A percentile compares a stretch with the other conserved stretches of the same genome.
Conservation (phyloP, 1,140 invertebrate species). For the Cepaea nemoralis region DNA sequence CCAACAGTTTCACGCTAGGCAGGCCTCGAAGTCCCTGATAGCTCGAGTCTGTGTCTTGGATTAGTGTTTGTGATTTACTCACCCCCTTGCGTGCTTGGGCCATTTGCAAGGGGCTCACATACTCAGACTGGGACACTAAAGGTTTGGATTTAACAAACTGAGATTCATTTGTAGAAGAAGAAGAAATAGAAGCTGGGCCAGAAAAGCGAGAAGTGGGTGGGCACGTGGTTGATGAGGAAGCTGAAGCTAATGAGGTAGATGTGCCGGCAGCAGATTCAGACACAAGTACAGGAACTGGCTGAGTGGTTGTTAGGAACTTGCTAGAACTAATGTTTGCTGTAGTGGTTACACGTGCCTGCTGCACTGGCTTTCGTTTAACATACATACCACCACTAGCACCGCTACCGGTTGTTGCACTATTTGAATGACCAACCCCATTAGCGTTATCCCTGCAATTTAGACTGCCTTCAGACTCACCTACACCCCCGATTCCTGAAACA, state of each 20-base stretch:
- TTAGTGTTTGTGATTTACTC: constrained; percentile 20
- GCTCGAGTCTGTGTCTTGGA: not conserved
- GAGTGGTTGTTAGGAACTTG: not conserved
- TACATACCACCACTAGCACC: constrained; percentile 14
- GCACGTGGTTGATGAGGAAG: not conserved
- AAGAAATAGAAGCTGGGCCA: constrained; percentile 19
- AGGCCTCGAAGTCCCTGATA: constrained; percentile 18
- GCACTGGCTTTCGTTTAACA: constrained; percentile 14
- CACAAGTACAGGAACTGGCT: not conserved
- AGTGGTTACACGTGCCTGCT: not conserved
- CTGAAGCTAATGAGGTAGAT: not conserved
- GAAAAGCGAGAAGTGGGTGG: constrained; percentile 6
- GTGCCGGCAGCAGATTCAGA: not conserved
- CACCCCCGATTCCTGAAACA: no score
- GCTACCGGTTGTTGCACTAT: not conserved
- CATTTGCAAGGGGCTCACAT: not conserved
- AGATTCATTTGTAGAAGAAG: not conserved
- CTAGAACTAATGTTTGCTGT: constrained; percentile 2
- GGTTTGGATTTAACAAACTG: constrained; percentile 17
- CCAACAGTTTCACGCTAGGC: constrained; percentile 42
- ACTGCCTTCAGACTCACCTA: not conserved
- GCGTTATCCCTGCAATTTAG: not conserved
- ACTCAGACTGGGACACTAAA: not conserved
- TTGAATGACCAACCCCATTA: not conserved
- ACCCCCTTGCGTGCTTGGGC: constrained; percentile 8